Evolutionary conservation across 2,888 invertebrate genomes (phyloP).

Genomic region (Eubasilissa splendida): DNA sequence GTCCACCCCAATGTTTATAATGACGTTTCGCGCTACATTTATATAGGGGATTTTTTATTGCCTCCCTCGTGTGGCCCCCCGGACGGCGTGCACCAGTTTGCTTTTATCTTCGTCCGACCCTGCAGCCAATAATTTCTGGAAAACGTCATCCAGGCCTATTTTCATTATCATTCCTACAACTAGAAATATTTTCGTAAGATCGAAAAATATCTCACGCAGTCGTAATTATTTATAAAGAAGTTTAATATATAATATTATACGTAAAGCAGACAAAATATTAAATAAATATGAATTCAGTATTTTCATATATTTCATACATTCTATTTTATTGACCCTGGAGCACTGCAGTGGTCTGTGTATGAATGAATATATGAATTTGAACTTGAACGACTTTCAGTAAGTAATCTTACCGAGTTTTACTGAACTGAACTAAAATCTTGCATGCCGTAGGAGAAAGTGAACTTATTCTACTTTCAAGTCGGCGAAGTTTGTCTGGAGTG

Average conservation of each 20-base stretch:
- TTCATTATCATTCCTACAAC: too few relatives aligned
- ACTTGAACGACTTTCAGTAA: conserved; percentile 31
- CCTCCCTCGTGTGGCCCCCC: background rate
- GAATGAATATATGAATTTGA: background rate
- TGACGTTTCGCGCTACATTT: conserved; percentile 6
- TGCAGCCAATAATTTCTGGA: conserved; percentile 26
- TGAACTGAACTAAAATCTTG: conserved; percentile 1
- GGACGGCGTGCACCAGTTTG: conserved; percentile 18
- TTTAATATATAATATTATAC: too few relatives aligned
- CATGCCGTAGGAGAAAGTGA: background rate
- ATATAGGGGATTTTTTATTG: conserved; percentile 32
- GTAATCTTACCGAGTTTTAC: conserved; percentile 3
- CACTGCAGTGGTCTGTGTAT: too few relatives aligned
- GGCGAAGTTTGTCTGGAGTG: background rate
- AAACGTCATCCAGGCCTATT: background rate
- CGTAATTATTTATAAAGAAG: too few relatives aligned
- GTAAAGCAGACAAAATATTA: too few relatives aligned
- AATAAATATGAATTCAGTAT: too few relatives aligned
- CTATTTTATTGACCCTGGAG: too few relatives aligned
- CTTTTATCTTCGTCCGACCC: conserved; percentile 20
- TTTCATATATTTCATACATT: too few relatives aligned
- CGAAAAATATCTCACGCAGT: too few relatives aligned
- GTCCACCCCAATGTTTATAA: background rate
- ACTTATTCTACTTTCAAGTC: background rate
- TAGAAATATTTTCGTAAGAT: too few relatives aligned